phyloP scores from a whole-genome alignment of 2,888 invertebrate species.

The Eugnorisma glareosa region DNA sequence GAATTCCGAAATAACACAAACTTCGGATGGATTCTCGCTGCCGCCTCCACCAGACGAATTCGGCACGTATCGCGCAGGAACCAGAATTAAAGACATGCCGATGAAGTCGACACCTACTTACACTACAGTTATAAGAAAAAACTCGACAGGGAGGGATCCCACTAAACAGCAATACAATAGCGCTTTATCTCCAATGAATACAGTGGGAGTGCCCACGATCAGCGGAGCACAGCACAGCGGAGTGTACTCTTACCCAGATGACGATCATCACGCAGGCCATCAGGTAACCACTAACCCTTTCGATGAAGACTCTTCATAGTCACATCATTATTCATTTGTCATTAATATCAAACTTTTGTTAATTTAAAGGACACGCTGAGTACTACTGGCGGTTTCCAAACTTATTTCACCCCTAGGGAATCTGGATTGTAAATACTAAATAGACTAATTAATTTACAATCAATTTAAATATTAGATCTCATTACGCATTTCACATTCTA shows the following conservation, averaged over 20 bases:
- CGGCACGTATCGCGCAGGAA: slow-evolving; percentile 83
- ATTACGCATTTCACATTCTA: slow-evolving; percentile 65
- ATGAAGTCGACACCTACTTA: slow-evolving; percentile 81
- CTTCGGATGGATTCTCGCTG: slow-evolving; percentile 86
- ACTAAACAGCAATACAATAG: slow-evolving; percentile 78
- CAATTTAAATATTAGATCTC: slow-evolving; percentile 74
- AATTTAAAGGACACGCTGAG: slow-evolving; percentile 76
- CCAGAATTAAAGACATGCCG: slow-evolving; percentile 84
- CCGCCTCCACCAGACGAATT: slow-evolving; percentile 88
- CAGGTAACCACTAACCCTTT: slow-evolving; percentile 87
- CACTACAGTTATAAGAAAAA: slow-evolving; percentile 81
- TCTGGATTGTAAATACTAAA: slow-evolving; percentile 74
- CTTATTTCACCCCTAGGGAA: slow-evolving; percentile 76
- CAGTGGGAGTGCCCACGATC: slow-evolving; percentile 84
- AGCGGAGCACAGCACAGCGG: slow-evolving; percentile 77
- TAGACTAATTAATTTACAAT: slow-evolving; percentile 58
- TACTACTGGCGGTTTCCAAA: slow-evolving; percentile 73
- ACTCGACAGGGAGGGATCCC: slow-evolving; percentile 76
- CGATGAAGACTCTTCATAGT: slow-evolving; percentile 81
- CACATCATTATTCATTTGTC: slow-evolving; percentile 52
- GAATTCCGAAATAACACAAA: slow-evolving; percentile 85
- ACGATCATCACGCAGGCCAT: slow-evolving; percentile 76
- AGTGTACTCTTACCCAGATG: slow-evolving; percentile 85
- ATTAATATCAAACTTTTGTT: slow-evolving; percentile 71
- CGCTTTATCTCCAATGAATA: slow-evolving; percentile 82